Evolutionary conservation across 2,888 invertebrate genomes (phyloP), one percentile per base, ranked within the genome.

Genomic region (Synanthedon formicaeformis): DNA sequence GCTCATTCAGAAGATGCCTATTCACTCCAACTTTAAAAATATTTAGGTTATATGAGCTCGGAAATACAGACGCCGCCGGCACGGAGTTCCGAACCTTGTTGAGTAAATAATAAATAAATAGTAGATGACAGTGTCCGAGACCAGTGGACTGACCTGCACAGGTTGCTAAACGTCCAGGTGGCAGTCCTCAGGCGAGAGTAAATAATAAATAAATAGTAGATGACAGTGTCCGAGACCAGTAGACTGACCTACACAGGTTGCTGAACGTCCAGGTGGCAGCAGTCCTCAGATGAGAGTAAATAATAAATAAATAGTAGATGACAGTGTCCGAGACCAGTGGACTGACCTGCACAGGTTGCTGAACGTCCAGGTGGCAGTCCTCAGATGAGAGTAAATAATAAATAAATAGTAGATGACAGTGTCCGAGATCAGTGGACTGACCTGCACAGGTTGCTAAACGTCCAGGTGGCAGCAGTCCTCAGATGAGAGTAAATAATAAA

Each of bases 261-360:
- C 97, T 97, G 64, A 97, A 90, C 4, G 96, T 92, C 98, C 98
- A 98, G 0, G 96, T 95, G 13, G n/a, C n/a, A n/a, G 95, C 93
- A 63, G 98, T 98, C 13, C 96, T 88, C 50, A 93, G 84, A 63
- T 90, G n/a, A n/a, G n/a, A n/a, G 18, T 18, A 18, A 18, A 18
- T 18, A 18, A 18, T 18, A 18, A 18, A 18, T 18, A 18, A 18
- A 18, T 18, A 18, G 16, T 16, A 16, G 16, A 16, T 1, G 16
- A 16, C 2, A 1, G 23, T 23, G 23, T 23, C 23, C 16, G 23
- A 23, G 23, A 4, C 3, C 2, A 16, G 23, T 27, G 27, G 16
- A 50, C 51, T 51, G 11, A 81, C 83, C 85, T 92, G 81, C 97
- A 98, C 60, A 98, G 88, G 79, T 98, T 98, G 50, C 97, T 97